Evolutionary conservation across 2,113 vertebrate genomes (phyloP).

Genomic region (Gila orcuttii): DNA sequence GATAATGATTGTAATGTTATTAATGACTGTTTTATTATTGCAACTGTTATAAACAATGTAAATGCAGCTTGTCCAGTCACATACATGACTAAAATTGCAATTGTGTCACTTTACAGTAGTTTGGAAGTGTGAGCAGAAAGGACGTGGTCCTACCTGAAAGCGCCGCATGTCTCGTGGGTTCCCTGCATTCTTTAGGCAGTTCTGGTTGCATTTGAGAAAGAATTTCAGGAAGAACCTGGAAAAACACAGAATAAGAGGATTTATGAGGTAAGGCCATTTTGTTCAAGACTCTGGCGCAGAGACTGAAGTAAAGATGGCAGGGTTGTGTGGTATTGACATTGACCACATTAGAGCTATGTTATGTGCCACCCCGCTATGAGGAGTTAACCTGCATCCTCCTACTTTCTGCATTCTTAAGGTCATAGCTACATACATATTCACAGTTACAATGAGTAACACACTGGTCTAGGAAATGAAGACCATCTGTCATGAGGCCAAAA

Average conservation of each 20-base stretch:
- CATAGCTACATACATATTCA: background rate
- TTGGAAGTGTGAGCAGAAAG: background rate
- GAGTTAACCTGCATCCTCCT: background rate
- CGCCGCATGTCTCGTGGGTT: constrained; percentile 90
- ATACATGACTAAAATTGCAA: background rate
- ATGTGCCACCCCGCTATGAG: too few species aligned
- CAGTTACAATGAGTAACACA: constrained; percentile 1
- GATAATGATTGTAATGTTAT: background rate
- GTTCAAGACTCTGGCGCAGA: background rate
- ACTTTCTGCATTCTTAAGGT: background rate
- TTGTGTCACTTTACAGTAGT: background rate
- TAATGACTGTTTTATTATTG: background rate
- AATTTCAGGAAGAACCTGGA: constrained; percentile 90
- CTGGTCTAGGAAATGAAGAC: constrained; percentile 73
- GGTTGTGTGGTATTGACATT: background rate
- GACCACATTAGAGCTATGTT: background rate
- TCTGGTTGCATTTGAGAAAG: constrained; percentile 93
- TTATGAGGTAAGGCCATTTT: background rate
- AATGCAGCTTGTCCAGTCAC: background rate
- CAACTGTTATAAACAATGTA: background rate
- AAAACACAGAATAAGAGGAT: constrained; percentile 62
- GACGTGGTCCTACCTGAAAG: constrained; percentile 81
- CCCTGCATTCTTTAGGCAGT: constrained; percentile 92
- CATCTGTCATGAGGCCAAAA: constrained; percentile 75
- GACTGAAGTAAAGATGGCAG: background rate